These are phyloP conservation scores for Oscheius sp. DNA, from an alignment of 1,140 invertebrate genomes.

Conservation along the genomic window DNA sequence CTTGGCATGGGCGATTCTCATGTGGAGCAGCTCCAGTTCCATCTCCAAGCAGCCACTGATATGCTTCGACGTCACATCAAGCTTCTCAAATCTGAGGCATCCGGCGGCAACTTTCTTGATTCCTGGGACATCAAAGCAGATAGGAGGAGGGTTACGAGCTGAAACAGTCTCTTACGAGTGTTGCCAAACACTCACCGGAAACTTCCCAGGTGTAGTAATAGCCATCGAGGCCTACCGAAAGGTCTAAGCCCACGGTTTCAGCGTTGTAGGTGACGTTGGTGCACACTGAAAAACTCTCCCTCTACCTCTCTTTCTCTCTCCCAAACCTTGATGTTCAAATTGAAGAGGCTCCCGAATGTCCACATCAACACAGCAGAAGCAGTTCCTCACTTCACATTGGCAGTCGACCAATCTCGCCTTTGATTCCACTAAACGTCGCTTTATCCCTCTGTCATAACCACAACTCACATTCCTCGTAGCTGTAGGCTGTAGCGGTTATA, in stretches of 20 bases:
- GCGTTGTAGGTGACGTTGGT: conserved; percentile 26
- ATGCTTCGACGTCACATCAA: conserved; percentile 12
- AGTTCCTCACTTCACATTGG: background rate
- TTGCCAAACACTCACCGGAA: too few species aligned
- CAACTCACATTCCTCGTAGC: too few species aligned
- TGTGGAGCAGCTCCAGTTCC: conserved; percentile 23
- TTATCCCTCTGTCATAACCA: too few species aligned
- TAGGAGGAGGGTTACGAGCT: conserved; percentile 29
- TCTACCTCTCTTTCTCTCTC: too few species aligned
- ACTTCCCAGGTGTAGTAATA: conserved; percentile 22
- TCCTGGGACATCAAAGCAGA: conserved; percentile 21
- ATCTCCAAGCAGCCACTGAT: conserved; percentile 28
- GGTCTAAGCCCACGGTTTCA: conserved; percentile 20
- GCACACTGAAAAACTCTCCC: conserved; percentile 21
- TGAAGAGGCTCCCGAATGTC: background rate
- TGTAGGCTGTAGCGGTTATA: too few species aligned
- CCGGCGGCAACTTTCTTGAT: conserved; percentile 13
- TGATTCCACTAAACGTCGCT: too few species aligned
- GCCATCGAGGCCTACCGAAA: conserved; percentile 19
- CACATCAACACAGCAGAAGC: background rate
- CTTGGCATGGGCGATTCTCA: conserved; percentile 5
- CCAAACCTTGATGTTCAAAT: background rate
- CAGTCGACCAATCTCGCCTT: too few species aligned
- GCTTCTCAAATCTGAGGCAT: conserved; percentile 21
- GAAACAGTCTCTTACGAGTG: too few species aligned